phyloP scores from a whole-genome alignment of 2,113 vertebrate species.

The Arothron firmamentum region DNA sequence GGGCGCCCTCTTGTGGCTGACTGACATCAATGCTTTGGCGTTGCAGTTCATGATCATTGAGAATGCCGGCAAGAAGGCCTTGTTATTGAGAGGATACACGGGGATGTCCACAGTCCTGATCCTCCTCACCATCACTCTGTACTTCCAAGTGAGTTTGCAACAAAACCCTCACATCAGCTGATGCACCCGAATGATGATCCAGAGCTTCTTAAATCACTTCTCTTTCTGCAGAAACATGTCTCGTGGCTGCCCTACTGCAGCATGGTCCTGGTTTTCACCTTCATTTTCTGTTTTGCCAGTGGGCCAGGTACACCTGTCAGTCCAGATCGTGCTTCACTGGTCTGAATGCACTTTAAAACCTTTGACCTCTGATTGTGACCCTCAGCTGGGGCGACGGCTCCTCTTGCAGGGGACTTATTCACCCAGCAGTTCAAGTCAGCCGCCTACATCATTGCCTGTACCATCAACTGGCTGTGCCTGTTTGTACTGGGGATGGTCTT shows the following conservation, averaged over 20 bases:
- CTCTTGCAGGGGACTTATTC: constrained; percentile 78
- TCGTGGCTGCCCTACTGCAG: constrained; percentile 81
- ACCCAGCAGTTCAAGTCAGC: constrained; percentile 77
- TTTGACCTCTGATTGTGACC: neutral
- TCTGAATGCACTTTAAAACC: neutral
- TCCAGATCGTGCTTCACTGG: neutral
- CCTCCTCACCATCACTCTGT: constrained; percentile 75
- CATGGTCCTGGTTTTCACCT: constrained; percentile 77
- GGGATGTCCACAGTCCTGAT: constrained; percentile 69
- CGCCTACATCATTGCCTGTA: constrained; percentile 68
- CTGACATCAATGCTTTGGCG: constrained; percentile 12
- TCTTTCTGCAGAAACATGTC: constrained; percentile 55
- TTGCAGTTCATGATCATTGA: constrained; percentile 76
- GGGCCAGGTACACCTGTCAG: constrained; percentile 74
- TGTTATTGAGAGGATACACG: constrained; percentile 68
- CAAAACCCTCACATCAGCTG: neutral
- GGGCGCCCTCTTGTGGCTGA: constrained; percentile 42
- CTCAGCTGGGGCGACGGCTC: constrained; percentile 67
- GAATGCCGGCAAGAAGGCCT: constrained; percentile 65
- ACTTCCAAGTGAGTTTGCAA: constrained; percentile 71
- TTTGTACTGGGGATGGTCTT: constrained; percentile 79
- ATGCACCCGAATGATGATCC: neutral
- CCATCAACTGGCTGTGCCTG: constrained; percentile 74
- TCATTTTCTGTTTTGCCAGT: constrained; percentile 72
- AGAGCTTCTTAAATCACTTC: neutral